Conservation (phyloP, 2,113 vertebrate genomes). For the Corvus hawaiiensis region DNA sequence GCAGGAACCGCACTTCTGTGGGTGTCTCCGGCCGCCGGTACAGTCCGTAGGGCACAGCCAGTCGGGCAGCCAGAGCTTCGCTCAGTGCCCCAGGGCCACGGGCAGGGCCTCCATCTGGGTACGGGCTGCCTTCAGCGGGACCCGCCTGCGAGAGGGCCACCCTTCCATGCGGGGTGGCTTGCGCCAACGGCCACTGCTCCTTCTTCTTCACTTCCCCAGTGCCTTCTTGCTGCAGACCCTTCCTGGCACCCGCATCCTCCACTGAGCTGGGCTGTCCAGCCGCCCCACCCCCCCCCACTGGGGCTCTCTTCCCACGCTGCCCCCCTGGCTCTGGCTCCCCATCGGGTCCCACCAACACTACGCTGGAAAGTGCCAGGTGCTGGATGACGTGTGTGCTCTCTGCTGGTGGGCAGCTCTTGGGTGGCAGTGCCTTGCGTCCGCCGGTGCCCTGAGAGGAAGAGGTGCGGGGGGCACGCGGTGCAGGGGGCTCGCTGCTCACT, state of each 20-base stretch:
- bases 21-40: slow-evolving; percentile 50
- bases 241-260: slow-evolving; percentile 53
- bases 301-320: slow-evolving; percentile 45
- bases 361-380: slow-evolving; percentile 47
- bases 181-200: slow-evolving; percentile 41
- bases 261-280: slow-evolving; percentile 3
- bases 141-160: background rate
- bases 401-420: background rate
- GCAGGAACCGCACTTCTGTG: slow-evolving; percentile 65
- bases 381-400: slow-evolving; percentile 54
- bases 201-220: slow-evolving; percentile 42
- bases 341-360: slow-evolving; percentile 57
- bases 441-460: background rate
- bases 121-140: rapidly evolving
- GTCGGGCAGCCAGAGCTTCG: slow-evolving; percentile 48
- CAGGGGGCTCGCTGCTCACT: slow-evolving; percentile 50
- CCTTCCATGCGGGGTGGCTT: background rate
- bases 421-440: background rate
- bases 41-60: background rate
- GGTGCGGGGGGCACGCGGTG: slow-evolving; percentile 25
- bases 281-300: background rate
- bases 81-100: slow-evolving; percentile 28
- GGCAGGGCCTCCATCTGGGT: slow-evolving; percentile 25
- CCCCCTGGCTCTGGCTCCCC: slow-evolving; percentile 46
- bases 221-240: slow-evolving; percentile 38